A percentile compares a stretch with the other conserved stretches of the same genome.
Conservation (phyloP, 1,140 invertebrate species). For the Drosophila chauvacae region DNA sequence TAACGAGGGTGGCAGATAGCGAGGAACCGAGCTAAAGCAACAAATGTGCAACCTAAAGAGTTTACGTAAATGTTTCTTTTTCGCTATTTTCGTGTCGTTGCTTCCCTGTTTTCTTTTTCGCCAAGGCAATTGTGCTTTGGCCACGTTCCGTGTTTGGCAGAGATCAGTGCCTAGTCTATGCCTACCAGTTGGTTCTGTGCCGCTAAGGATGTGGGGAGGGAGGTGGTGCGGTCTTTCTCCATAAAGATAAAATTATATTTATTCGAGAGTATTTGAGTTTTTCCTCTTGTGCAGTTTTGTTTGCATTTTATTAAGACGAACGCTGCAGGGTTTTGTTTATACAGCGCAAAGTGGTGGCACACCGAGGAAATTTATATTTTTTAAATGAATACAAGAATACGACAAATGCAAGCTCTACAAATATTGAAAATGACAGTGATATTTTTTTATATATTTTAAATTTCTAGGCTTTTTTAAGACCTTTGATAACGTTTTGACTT, state of each 20-base stretch:
- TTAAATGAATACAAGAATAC: not conserved
- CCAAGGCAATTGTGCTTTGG: slow-evolving; percentile 3
- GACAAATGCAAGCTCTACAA: no score
- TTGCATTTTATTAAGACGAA: slow-evolving; percentile 62
- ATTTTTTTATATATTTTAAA: not conserved
- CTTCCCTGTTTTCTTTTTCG: slow-evolving; percentile 11
- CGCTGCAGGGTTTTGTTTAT: slow-evolving; percentile 52
- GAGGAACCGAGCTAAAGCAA: slow-evolving; percentile 1
- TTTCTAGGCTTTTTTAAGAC: not conserved
- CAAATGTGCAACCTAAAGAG: slow-evolving; percentile 18
- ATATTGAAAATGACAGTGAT: no score
- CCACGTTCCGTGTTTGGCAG: slow-evolving; percentile 9
- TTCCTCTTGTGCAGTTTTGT: slow-evolving; percentile 50
- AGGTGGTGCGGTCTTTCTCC: slow-evolving; percentile 28
- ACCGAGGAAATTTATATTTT: slow-evolving; percentile 8
- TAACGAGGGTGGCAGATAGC: slow-evolving; percentile 5
- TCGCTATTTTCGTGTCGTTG: slow-evolving; percentile 16
- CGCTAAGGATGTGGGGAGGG: not conserved
- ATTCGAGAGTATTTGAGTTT: slow-evolving; percentile 30
- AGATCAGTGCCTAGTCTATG: slow-evolving; percentile 10
- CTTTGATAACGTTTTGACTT: not conserved
- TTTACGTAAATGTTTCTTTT: slow-evolving; percentile 35
- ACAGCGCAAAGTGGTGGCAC: slow-evolving; percentile 17
- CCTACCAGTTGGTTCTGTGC: slow-evolving; percentile 18
- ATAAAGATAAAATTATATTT: slow-evolving; percentile 27